Base-by-base conservation (phyloP, 2,797 vertebrate genomes). In the Telmatherina bonti region DNA sequence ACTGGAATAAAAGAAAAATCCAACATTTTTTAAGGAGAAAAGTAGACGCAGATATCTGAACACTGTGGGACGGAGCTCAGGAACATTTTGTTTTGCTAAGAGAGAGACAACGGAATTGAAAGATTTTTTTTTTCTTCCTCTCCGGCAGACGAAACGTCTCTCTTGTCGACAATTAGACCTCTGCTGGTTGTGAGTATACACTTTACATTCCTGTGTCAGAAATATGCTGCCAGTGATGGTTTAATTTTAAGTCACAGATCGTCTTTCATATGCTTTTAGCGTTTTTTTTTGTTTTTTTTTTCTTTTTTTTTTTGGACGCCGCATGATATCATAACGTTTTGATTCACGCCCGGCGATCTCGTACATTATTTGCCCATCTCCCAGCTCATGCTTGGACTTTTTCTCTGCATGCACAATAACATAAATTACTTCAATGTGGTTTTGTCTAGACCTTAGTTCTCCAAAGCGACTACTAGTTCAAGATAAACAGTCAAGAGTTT, bases 101-200 rank as follows among this genome's bases (percentile, higher is more conserved):
- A 59, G 63, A 66, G 78, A 79, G 65, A 81, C 69, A 71, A 74
- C 78, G 82, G 80, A 91, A 86, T 86, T 88, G 72, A 69, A 83
- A 84, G 76, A 80, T 87, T 89, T 79, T 53, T 31, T 81, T n/a
- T 65, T 51, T 41, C 77, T 74, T 65, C 78, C 77, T 74, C 75
- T 76, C 60, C 73, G 63, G 70, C 66, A 62, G 85, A 83, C 78
- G 63, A 89, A 89, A 79, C 88, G 86, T 84, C 81, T 79, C 82
- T 84, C 67, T 74, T 79, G 77, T 77, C 77, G 78, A 71, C 82
- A 82, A 87, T 89, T 84, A 82, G 83, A 89, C 74, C 79, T 66
- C 85, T 84, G 89, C 89, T 88, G 85, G 82, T 85, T 88, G 94
- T 93, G 90, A 94, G 93, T 93, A 92, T 89, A 81, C 77, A 49